Conservation (phyloP, 1,140 invertebrate genomes). For the Lucilia cuprina region DNA sequence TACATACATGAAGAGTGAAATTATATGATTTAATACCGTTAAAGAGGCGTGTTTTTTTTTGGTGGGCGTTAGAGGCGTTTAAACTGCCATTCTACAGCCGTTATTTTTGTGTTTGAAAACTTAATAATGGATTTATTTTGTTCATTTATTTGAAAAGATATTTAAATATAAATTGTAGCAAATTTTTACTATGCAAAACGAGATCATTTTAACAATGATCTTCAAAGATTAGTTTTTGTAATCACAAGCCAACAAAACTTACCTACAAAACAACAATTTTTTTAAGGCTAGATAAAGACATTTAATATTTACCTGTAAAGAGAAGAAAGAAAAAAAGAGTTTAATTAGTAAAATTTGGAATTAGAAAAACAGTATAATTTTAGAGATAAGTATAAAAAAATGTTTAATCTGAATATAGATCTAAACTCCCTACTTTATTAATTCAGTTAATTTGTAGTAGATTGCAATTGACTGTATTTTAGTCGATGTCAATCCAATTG, state of each 20-base stretch:
- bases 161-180: background rate
- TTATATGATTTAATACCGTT: background rate
- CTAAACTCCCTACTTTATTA: too few species aligned
- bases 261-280: too few species aligned
- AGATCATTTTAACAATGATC: background rate
- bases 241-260: too few species aligned
- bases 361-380: background rate
- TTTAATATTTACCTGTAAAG: background rate
- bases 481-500: too few species aligned
- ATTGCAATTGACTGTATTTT: too few species aligned
- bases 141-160: background rate
- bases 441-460: too few species aligned
- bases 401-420: too few species aligned
- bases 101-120: background rate
- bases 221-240: background rate
- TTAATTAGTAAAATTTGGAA: background rate
- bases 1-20: too few species aligned
- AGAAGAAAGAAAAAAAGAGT: background rate
- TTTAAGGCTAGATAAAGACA: too few species aligned
- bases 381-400: too few species aligned
- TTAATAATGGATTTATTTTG: background rate
- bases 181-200: background rate
- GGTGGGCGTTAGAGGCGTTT: background rate
- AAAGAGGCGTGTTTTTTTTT: background rate
- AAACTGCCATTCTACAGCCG: background rate